Conservation (phyloP, 1,140 invertebrate species). For the Brachionus paranguensis region DNA sequence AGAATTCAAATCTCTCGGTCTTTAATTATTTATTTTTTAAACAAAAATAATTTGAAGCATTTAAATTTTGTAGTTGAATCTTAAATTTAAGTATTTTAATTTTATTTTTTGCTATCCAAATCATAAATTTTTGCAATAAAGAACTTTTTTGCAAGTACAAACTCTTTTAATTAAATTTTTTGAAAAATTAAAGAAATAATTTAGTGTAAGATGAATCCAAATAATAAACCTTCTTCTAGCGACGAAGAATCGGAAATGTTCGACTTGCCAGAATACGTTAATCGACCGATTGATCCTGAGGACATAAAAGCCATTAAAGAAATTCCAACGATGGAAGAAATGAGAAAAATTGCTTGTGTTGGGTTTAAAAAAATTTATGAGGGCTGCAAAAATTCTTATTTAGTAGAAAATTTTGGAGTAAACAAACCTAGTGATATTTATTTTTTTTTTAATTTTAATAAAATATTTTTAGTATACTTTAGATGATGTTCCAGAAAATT, state of each 20-base stretch:
- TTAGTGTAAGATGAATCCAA: not conserved
- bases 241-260: not conserved
- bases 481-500: not conserved
- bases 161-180: not conserved
- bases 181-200: not conserved
- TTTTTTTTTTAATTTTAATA: not conserved
- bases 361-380: not conserved
- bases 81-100: too few species aligned
- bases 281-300: not conserved
- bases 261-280: not conserved
- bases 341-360: not conserved
- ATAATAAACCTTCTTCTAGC: not conserved
- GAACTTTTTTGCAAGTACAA: not conserved
- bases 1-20: too few species aligned
- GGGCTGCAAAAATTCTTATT: not conserved
- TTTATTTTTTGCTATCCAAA: too few species aligned
- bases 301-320: not conserved
- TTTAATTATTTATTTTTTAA: too few species aligned
- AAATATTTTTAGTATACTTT: not conserved
- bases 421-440: too few species aligned
- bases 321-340: not conserved
- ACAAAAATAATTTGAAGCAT: too few species aligned
- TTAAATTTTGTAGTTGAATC: too few species aligned
- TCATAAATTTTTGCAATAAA: too few species aligned
- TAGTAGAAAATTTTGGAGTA: not conserved